Base-by-base conservation (phyloP, 2,113 vertebrate genomes). In the Colistium nudipinnis region DNA sequence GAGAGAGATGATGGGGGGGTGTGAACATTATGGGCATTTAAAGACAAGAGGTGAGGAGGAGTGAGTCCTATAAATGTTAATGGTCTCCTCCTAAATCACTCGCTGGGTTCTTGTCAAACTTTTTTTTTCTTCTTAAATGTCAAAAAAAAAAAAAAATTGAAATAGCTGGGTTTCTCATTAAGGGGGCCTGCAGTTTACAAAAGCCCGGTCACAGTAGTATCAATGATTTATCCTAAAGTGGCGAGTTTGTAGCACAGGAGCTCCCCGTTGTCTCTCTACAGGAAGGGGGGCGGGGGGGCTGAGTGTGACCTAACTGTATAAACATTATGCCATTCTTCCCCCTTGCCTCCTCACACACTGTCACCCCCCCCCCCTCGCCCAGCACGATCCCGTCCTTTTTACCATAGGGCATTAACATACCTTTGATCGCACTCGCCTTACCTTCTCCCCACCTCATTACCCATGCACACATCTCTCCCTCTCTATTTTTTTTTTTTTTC, bases 371-470 rank as follows among this genome's bases (percentile, higher is more conserved):
- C 61, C 62, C 22, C 51, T 74, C 79, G 65, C 79, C 71, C 75
- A 66, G 74, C 63, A 74, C 62, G 51, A 79, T 80, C 74, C 70
- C 30, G 47, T 80, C 63, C 89, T 78, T 82, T 88, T 88, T 80
- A 86, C 77, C 80, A 78, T 52, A 75, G 41, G n/a, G 63, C 68
- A 92, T 91, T 92, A 88, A 61, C 90, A 92, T 90, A 88, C 82
- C 87, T 92, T 93, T 93, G 90, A 91, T 91, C 82, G 28, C 67
- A 4, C 75, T 75, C 71, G 13, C 64, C 69, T 81, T 77, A 87
- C 87, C 86, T 81, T 86, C 80, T 72, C 85, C 75, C 45, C 59
- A 31, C 71, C 74, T 90, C 83, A 91, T 91, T 90, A 83, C 72
- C 25, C 19, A 84, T 90, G 88, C 89, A 74, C 49, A 70, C 55